These are phyloP conservation scores for Strix uralensis DNA, from an alignment of 2,113 vertebrate genomes.

Conservation along the genomic window DNA sequence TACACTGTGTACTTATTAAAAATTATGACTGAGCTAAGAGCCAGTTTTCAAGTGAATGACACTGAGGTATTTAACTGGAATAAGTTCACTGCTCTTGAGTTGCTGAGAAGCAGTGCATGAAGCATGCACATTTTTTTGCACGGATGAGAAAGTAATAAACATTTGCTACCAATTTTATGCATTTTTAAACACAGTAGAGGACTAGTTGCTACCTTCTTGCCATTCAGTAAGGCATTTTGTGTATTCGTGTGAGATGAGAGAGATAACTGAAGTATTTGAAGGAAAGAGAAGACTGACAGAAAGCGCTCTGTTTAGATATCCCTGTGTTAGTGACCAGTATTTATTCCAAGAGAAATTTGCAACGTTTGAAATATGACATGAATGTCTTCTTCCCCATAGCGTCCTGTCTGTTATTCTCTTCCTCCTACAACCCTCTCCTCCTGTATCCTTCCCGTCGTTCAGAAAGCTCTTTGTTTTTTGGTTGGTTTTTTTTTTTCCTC, in stretches of 20 bases:
- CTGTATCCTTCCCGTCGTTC: neutral
- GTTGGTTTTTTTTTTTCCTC: neutral
- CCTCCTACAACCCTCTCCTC: neutral
- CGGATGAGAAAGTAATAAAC: constrained; percentile 24
- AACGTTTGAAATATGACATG: neutral
- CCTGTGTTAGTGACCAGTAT: neutral
- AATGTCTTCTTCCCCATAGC: neutral
- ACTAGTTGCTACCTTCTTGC: neutral
- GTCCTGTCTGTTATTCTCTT: neutral
- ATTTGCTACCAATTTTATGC: constrained; percentile 20
- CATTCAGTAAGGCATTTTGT: neutral
- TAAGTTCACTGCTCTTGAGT: constrained; percentile 20
- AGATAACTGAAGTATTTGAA: neutral
- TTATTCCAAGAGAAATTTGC: neutral
- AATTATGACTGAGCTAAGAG: neutral
- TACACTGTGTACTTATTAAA: neutral
- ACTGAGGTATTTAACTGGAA: constrained; percentile 46
- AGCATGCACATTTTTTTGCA: constrained; percentile 45
- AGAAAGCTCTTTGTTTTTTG: neutral
- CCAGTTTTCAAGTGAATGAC: constrained; percentile 36
- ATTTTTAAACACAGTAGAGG: constrained; percentile 16
- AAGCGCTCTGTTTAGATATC: neutral
- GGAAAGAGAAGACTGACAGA: neutral
- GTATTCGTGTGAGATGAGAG: neutral
- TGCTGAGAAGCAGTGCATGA: constrained; percentile 55